These are phyloP conservation scores for Hormiphora californensis DNA, from an alignment of 37 sponge, comb jelly and placozoan species.

Conservation along the genomic window DNA sequence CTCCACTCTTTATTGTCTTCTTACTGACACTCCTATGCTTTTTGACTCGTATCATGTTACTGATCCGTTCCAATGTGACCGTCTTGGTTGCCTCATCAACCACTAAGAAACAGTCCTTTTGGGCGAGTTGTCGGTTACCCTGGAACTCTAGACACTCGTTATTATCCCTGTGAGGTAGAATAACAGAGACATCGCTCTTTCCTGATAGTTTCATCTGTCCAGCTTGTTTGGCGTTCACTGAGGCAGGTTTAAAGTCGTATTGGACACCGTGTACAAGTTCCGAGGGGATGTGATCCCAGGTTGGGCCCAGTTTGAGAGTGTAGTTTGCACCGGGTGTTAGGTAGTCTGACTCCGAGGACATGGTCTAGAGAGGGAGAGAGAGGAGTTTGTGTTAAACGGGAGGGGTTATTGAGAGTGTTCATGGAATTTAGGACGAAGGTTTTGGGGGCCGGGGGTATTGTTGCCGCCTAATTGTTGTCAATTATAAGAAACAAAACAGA, in stretches of 20 bases:
- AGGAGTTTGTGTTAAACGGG: no score
- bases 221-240: constrained; percentile 11
- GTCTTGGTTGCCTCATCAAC: constrained; percentile 6
- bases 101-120: constrained; percentile 40
- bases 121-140: constrained; percentile 23
- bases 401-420: no score
- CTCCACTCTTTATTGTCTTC: neutral
- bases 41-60: constrained; percentile 47
- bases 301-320: constrained; percentile 29
- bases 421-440: no score
- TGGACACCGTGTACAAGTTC: constrained; percentile 35
- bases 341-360: no score
- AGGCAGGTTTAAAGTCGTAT: constrained; percentile 53
- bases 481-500: no score
- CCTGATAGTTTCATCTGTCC: constrained; percentile 19
- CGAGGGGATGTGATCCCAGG: constrained; percentile 40
- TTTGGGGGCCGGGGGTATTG: no score
- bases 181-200: neutral
- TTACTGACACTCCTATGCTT: constrained; percentile 32
- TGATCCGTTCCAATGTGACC: neutral
- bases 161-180: constrained; percentile 41
- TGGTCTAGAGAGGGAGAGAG: no score
- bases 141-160: constrained; percentile 45
- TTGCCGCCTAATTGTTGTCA: no score
- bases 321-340: neutral